These are phyloP conservation scores for Stegophylla sp. DNA, from an alignment of 2,888 invertebrate species.

Conservation along the genomic window DNA sequence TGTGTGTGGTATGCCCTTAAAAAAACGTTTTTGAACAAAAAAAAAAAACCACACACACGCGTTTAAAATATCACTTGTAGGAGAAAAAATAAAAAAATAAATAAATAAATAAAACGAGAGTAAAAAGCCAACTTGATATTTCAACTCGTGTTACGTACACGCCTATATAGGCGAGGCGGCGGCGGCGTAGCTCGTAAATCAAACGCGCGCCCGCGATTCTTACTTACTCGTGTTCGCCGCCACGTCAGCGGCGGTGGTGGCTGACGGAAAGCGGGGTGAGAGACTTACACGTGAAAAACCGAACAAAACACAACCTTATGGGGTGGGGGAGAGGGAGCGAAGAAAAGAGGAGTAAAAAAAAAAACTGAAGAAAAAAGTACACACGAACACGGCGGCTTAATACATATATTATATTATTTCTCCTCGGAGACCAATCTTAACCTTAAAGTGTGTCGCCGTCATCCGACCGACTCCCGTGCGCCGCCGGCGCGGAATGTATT, in stretches of 20 bases:
- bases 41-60: not conserved
- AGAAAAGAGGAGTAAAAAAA: not conserved
- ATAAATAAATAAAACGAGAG: no score
- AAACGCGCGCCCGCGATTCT: conserved; percentile 35
- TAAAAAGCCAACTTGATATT: conserved; percentile 44
- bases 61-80: conserved; percentile 16
- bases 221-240: conserved; percentile 24
- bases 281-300: not conserved
- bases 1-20: not conserved
- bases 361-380: conserved; percentile 17
- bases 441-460: conserved; percentile 62
- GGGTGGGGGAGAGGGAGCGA: not conserved
- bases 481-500: conserved; percentile 33
- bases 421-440: conserved; percentile 64
- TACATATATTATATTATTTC: conserved; percentile 62
- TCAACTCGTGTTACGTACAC: conserved; percentile 15
- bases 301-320: conserved; percentile 14
- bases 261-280: not conserved
- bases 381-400: not conserved
- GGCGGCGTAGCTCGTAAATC: conserved; percentile 40
- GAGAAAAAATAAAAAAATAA: not conserved
- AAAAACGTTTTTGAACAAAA: conserved; percentile 4
- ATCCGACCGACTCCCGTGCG: not conserved
- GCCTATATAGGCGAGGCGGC: conserved; percentile 19
- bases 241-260: not conserved